Conservation (phyloP, 2,113 vertebrate genomes). For the Anoura caudifer region DNA sequence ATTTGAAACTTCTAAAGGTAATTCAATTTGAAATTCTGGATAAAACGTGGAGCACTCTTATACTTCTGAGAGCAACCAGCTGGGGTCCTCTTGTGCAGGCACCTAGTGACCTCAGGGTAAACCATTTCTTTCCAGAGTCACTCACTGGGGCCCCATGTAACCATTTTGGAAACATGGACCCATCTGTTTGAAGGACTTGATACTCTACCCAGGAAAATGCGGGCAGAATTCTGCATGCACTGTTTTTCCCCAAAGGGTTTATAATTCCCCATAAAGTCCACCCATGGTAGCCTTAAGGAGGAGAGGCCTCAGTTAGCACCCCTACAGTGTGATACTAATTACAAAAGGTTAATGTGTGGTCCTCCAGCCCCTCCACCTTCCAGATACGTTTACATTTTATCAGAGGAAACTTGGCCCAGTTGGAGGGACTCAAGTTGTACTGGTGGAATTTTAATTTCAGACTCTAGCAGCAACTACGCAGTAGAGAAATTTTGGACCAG, state of each 20-base stretch:
- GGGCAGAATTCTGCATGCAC: background rate
- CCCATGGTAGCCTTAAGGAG: background rate
- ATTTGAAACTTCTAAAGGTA: background rate
- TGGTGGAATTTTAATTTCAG: background rate
- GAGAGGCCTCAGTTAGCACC: background rate
- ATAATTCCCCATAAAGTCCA: background rate
- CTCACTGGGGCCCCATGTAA: background rate
- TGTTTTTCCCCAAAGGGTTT: background rate
- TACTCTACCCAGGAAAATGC: background rate
- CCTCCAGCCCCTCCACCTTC: background rate
- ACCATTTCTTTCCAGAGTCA: background rate
- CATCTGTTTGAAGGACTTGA: background rate
- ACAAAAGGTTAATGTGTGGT: background rate
- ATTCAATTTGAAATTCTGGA: background rate
- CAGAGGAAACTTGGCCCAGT: background rate
- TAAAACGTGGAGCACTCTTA: background rate
- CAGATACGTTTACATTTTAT: background rate
- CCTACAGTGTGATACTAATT: background rate
- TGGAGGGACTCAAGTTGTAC: background rate
- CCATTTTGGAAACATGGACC: background rate
- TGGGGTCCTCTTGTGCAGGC: background rate
- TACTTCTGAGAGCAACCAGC: background rate
- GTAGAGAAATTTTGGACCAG: background rate
- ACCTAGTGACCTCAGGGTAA: background rate
- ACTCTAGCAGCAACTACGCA: background rate